Percentiles rank a stretch among this genome's conserved stretches.
phyloP scores from a whole-genome alignment of 2,888 invertebrate species.

The Eugnorisma glareosa region DNA sequence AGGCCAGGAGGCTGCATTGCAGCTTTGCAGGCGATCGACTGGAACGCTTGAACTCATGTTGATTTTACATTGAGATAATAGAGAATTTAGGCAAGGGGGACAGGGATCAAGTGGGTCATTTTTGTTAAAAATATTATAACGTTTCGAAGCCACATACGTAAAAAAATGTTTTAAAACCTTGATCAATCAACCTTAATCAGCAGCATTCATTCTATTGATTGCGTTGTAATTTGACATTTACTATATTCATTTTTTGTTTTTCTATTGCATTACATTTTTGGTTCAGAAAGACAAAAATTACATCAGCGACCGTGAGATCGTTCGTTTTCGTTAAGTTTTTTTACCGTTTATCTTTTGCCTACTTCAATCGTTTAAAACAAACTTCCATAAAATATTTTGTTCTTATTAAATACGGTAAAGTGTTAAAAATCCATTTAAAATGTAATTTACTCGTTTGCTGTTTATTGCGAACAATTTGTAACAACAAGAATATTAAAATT shows the following conservation, averaged over 20 bases:
- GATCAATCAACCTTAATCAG: too few relatives aligned
- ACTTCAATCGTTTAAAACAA: not conserved
- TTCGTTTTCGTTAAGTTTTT: not conserved
- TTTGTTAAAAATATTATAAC: too few relatives aligned
- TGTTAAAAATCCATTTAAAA: not conserved
- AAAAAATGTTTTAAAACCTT: not conserved
- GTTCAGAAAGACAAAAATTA: not conserved
- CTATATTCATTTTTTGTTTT: not conserved
- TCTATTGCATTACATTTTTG: not conserved
- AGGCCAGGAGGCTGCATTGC: slow-evolving; percentile 7
- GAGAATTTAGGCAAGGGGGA: not conserved
- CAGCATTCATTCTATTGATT: too few relatives aligned
- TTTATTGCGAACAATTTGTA: slow-evolving; percentile 18
- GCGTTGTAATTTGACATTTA: too few relatives aligned
- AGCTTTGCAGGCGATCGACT: slow-evolving; percentile 40
- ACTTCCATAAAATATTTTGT: not conserved
- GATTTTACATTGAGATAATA: slow-evolving; percentile 30
- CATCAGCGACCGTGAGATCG: not conserved
- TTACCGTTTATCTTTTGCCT: not conserved
- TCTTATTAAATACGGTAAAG: not conserved
- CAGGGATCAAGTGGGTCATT: not conserved
- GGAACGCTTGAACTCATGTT: slow-evolving; percentile 24
- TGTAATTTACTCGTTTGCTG: slow-evolving; percentile 18
- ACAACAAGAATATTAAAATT: slow-evolving; percentile 46
- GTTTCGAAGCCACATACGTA: not conserved